phyloP scores from a whole-genome alignment of 2,797 vertebrate species.

The Acropternis orthonyx region DNA sequence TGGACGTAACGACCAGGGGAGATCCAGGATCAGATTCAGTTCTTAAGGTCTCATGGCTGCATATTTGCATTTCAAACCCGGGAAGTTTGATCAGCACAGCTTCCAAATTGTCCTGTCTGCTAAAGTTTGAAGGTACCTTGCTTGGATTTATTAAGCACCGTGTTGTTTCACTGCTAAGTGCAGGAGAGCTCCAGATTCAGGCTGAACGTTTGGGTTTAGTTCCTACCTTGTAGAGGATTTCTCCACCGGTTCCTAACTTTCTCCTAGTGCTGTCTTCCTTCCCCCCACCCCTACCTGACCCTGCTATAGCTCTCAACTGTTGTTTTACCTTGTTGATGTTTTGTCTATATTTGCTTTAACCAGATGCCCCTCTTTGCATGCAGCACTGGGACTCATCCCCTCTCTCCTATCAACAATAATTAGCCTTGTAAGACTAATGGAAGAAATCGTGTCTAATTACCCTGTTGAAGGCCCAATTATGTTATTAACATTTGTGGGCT shows the following conservation, averaged over 20 bases:
- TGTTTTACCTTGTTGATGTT: constrained; percentile 53
- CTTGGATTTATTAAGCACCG: not conserved
- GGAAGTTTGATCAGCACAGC: not conserved
- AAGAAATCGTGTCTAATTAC: constrained; percentile 88
- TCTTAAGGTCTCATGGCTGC: not conserved
- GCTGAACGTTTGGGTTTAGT: not conserved
- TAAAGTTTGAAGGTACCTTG: not conserved
- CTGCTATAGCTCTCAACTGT: not conserved
- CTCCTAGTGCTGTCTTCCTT: not conserved
- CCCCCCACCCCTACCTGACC: not conserved
- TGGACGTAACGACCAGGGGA: not conserved
- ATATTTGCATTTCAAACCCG: not conserved
- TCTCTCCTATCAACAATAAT: constrained; percentile 80
- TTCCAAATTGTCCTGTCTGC: not conserved
- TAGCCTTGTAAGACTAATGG: constrained; percentile 88
- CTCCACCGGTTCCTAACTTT: not conserved
- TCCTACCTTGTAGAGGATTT: not conserved
- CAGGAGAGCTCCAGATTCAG: not conserved
- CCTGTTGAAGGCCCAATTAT: constrained; percentile 93
- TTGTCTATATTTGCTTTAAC: constrained; percentile 60
- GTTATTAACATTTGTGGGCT: constrained; percentile 87
- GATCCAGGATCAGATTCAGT: not conserved
- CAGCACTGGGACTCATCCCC: constrained; percentile 70
- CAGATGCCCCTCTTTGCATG: constrained; percentile 64
- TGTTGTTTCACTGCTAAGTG: not conserved